Conservation (phyloP, 2,113 vertebrate species). For the Equus quagga region DNA sequence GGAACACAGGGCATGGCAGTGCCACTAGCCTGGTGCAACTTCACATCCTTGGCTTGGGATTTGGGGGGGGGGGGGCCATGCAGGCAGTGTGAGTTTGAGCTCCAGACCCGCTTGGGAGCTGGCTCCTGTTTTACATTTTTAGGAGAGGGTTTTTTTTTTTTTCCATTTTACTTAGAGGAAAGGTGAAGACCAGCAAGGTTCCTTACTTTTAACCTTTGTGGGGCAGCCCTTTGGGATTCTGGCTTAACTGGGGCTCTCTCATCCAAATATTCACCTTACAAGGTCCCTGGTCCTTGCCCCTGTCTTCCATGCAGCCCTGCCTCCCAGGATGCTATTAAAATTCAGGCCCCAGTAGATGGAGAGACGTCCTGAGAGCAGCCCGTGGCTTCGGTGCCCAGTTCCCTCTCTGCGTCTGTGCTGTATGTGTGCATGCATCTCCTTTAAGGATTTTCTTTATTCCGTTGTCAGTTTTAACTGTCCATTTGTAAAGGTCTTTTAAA, state of each 20-base stretch:
- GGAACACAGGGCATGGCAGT: too few species aligned
- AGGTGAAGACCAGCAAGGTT: neutral
- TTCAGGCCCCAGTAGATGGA: neutral
- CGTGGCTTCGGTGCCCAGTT: accelerated
- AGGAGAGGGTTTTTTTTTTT: neutral
- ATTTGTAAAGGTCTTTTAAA: neutral
- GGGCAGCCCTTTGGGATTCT: neutral
- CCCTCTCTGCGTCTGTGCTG: neutral
- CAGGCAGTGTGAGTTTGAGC: neutral
- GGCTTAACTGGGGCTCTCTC: neutral
- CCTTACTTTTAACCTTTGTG: neutral
- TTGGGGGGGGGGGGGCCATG: too few species aligned
- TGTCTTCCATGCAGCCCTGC: neutral
- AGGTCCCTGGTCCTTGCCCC: neutral
- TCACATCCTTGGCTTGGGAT: neutral
- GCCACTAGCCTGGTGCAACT: neutral
- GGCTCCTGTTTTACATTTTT: neutral
- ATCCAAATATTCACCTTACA: neutral
- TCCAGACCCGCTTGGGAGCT: neutral
- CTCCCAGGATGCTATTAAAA: neutral
- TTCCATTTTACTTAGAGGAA: neutral
- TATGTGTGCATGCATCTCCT: accelerated
- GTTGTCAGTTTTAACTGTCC: too few species aligned
- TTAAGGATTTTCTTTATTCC: neutral
- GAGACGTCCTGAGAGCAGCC: neutral